phyloP scores from a whole-genome alignment of 2,888 invertebrate species.

The Drosophila heteroneura region DNA sequence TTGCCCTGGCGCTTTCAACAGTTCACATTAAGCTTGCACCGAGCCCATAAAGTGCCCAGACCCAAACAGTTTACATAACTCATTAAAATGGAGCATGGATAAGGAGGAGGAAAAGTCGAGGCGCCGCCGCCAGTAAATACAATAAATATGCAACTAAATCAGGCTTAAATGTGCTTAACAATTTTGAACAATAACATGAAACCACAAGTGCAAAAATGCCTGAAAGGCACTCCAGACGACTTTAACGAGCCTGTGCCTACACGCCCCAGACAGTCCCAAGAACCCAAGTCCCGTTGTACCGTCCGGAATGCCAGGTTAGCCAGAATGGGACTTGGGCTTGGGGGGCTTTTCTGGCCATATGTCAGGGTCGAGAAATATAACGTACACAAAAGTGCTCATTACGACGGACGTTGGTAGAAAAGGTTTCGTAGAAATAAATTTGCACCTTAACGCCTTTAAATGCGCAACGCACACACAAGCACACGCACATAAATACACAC shows the following conservation, averaged over 20 bases:
- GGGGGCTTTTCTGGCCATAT: slow-evolving; percentile 56
- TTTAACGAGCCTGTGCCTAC: slow-evolving; percentile 55
- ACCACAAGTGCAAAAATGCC: slow-evolving; percentile 76
- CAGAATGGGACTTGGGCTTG: not conserved
- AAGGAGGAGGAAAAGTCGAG: slow-evolving; percentile 11
- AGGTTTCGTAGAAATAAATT: slow-evolving; percentile 82
- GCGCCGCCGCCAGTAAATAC: slow-evolving; percentile 45
- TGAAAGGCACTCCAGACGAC: slow-evolving; percentile 61
- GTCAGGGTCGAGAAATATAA: slow-evolving; percentile 80
- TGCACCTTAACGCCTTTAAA: slow-evolving; percentile 83
- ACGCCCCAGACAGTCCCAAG: slow-evolving; percentile 28
- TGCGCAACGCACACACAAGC: slow-evolving; percentile 59
- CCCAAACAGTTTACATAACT: slow-evolving; percentile 72
- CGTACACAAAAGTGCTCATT: slow-evolving; percentile 81
- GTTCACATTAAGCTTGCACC: slow-evolving; percentile 16
- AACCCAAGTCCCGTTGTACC: slow-evolving; percentile 11
- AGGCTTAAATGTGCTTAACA: slow-evolving; percentile 82
- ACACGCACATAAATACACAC: slow-evolving; percentile 6
- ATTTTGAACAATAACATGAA: slow-evolving; percentile 77
- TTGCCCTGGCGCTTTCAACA: slow-evolving; percentile 12
- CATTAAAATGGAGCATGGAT: slow-evolving; percentile 62
- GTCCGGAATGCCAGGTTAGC: slow-evolving; percentile 18
- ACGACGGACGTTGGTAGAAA: slow-evolving; percentile 64
- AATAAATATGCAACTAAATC: slow-evolving; percentile 81
- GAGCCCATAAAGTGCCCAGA: slow-evolving; percentile 31